phyloP scores from a whole-genome alignment of 2,797 vertebrate species.

The Lacerta bilineata region DNA sequence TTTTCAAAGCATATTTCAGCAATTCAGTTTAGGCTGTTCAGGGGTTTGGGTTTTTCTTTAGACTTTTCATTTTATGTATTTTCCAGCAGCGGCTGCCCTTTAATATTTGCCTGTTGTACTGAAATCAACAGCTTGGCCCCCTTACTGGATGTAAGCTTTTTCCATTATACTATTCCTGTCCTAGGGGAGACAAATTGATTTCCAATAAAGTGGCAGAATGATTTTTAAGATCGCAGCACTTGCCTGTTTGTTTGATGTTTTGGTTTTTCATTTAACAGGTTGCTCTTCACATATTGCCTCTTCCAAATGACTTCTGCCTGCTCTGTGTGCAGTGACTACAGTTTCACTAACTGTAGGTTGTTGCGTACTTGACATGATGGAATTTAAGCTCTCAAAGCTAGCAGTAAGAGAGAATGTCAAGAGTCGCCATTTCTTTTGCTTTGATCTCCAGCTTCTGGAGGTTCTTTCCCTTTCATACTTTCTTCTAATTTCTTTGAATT shows the following conservation, averaged over 20 bases:
- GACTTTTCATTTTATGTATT: conserved; percentile 54
- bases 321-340: not conserved
- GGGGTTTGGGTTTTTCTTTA: conserved; percentile 23
- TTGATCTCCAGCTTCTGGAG: not conserved
- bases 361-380: accelerated
- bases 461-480: not conserved
- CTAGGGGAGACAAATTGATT: conserved; percentile 69
- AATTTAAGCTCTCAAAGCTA: conserved; percentile 18
- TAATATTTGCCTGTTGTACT: conserved; percentile 39
- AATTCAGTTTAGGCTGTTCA: not conserved
- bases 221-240: conserved; percentile 63
- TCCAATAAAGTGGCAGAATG: conserved; percentile 62
- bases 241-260: conserved; percentile 58
- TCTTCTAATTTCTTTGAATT: not conserved
- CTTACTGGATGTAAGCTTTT: conserved; percentile 45
- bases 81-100: conserved; percentile 22
- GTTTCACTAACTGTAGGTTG: accelerated
- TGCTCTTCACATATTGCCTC: not conserved
- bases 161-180: conserved; percentile 61
- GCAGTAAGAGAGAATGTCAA: conserved; percentile 17
- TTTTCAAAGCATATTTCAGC: not conserved
- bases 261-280: conserved; percentile 45
- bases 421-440: conserved; percentile 50
- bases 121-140: conserved; percentile 52
- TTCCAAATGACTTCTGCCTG: conserved; percentile 34